Evolutionary conservation across 2,888 invertebrate species (phyloP).

Genomic region (Lycocerus yunnanus): DNA sequence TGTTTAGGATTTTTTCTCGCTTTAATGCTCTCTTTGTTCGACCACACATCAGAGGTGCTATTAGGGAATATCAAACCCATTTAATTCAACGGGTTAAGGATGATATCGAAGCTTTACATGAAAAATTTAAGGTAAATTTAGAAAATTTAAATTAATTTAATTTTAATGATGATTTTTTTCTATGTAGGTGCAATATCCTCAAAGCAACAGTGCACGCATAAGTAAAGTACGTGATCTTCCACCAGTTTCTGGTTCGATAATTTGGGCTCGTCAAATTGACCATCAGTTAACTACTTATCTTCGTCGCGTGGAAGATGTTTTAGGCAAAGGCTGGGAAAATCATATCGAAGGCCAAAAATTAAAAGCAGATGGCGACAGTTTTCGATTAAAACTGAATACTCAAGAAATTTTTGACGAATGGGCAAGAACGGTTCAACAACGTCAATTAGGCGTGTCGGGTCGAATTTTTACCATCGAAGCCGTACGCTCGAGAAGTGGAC

Average conservation of each 20-base stretch:
- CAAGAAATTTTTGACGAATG: constrained; percentile 98
- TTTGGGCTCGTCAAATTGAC: constrained; percentile 99
- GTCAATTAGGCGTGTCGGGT: constrained; percentile 92
- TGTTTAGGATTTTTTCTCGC: constrained; percentile 98
- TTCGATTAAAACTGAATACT: constrained; percentile 93
- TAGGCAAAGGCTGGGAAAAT: constrained; percentile 99
- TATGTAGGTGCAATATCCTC: constrained; percentile 86
- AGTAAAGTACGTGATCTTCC: constrained; percentile 93
- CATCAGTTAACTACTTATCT: constrained; percentile 95
- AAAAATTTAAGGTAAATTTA: constrained; percentile 87
- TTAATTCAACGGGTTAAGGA: constrained; percentile 98
- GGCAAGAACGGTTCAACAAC: constrained; percentile 92
- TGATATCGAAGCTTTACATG: constrained; percentile 96
- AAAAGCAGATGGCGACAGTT: constrained; percentile 97
- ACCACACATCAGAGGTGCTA: constrained; percentile 98
- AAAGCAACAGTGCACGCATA: constrained; percentile 91
- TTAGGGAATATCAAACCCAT: constrained; percentile 98
- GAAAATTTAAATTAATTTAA: neutral
- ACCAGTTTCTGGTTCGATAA: constrained; percentile 96
- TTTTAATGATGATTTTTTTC: constrained; percentile 14
- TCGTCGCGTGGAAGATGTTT: constrained; percentile 95
- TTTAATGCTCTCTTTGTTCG: constrained; percentile 99
- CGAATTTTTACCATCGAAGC: constrained; percentile 93
- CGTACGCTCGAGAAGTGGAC: constrained; percentile 75
- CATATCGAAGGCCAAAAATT: constrained; percentile 98